phyloP scores from a whole-genome alignment of 2,797 vertebrate species.

The Rhinogobio ventralis region DNA sequence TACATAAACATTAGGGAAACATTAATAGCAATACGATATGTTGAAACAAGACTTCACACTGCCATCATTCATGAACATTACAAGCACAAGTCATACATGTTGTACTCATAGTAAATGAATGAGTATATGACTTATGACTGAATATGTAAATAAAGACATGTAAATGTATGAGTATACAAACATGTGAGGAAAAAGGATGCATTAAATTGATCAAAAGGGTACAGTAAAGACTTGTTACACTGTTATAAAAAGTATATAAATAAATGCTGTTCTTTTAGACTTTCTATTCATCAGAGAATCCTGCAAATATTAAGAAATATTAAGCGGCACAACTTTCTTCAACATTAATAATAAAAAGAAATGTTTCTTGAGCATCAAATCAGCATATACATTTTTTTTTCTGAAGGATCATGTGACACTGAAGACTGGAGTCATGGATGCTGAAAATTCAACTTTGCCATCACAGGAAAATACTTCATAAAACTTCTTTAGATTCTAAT shows the following conservation, averaged over 20 bases:
- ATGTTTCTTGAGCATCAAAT: background rate
- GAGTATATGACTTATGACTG: too few relatives aligned
- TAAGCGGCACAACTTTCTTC: background rate
- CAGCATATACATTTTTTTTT: background rate
- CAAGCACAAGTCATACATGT: background rate
- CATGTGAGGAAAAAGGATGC: background rate
- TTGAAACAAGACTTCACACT: background rate
- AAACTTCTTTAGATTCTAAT: background rate
- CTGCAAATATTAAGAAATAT: background rate
- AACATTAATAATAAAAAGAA: background rate
- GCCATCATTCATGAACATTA: background rate
- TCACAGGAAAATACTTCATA: background rate
- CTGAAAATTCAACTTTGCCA: background rate
- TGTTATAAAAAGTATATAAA: background rate
- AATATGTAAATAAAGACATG: too few relatives aligned
- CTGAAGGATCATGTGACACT: background rate
- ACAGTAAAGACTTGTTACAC: background rate
- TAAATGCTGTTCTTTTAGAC: background rate
- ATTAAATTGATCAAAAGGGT: background rate
- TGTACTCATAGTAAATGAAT: too few relatives aligned
- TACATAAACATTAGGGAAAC: background rate
- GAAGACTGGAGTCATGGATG: background rate
- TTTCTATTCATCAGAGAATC: background rate
- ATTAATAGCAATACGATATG: background rate
- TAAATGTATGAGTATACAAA: too few relatives aligned